Evolutionary conservation across 2,888 invertebrate genomes (phyloP), one percentile per base, ranked within the genome.

Genomic region (Thecophora atra): DNA sequence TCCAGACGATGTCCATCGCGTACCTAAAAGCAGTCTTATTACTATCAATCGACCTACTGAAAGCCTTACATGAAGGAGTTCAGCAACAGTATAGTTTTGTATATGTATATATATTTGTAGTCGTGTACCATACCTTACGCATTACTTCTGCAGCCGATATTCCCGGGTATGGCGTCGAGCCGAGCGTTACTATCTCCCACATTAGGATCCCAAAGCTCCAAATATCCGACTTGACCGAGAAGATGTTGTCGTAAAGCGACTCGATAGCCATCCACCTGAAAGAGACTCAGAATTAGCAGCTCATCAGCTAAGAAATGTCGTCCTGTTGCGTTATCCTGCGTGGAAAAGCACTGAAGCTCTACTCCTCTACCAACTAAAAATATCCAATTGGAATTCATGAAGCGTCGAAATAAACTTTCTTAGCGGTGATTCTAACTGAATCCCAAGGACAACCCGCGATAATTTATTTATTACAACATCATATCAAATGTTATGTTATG

Each of bases 101-200:
- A n/a, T 64, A 26, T 17, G n/a, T 19, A 21, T 54, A 15, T 30
- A 13, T 52, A 28, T 28, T 30, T n/a, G n/a, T 4, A 37, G 30
- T n/a, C 1, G 30, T 52, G 28, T 37, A 11, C 11, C 87, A 84
- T 79, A 97, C 96, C 89, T 93, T 93, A 83, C 91, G 91, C 94
- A 96, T 95, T 72, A 96, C 96, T 85, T 97, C 97, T 13, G 93
- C 92, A 0, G 97, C 97, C 0, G 95, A 94, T 80, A 97, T 89
- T 0, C 97, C 97, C 0, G 97, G 97, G 87, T 98, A 98, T 0
- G 98, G 98, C 67, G 97, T 97, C 30, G 97, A 96, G 21, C 97
- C 97, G 19, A 98, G 89, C 0, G 98, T 97, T 13, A 97, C 95
- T 66, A 98, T 95, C 87, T 98, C 98, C 98, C 98, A 98, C 81